These are phyloP conservation scores for Megalurothrips usitatus DNA, from an alignment of 2,888 invertebrate genomes.

Conservation along the genomic window DNA sequence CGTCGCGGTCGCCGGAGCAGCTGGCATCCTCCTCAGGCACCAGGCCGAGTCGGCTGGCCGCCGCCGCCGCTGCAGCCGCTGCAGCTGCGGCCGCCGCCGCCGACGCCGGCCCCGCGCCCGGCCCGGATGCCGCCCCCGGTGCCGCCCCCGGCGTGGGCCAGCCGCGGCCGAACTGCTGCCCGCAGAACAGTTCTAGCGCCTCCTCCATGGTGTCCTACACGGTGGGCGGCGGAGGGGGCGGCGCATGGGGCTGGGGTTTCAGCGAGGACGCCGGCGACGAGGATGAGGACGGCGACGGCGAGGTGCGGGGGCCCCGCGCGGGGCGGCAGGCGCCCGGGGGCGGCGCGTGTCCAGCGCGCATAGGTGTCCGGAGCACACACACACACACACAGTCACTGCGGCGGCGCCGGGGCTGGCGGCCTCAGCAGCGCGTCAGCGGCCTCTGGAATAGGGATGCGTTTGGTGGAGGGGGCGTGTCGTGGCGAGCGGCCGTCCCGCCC, in stretches of 20 bases:
- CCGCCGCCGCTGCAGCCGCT: not conserved
- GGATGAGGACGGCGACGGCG: not conserved
- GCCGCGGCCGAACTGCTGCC: slow-evolving; percentile 14
- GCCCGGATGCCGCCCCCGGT: not conserved
- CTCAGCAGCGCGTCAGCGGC: not conserved
- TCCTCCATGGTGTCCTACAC: slow-evolving; percentile 1
- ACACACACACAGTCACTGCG: not conserved
- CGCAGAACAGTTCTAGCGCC: slow-evolving; percentile 15
- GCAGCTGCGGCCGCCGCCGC: not conserved
- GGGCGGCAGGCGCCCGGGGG: not conserved
- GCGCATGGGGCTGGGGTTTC: not conserved
- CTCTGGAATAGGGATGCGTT: too few relatives aligned
- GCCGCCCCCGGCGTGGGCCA: not conserved
- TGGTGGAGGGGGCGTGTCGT: too few relatives aligned
- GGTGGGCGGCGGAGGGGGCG: not conserved
- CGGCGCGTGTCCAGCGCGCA: not conserved
- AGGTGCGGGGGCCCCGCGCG: not conserved
- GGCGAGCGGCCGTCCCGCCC: not conserved
- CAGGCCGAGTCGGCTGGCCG: slow-evolving; percentile 19
- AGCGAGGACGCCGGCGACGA: not conserved
- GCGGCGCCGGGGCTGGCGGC: too few relatives aligned
- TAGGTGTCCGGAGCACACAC: not conserved
- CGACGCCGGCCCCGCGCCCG: not conserved
- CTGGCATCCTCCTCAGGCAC: slow-evolving; percentile 5
- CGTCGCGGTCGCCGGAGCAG: slow-evolving; percentile 23